Evolutionary conservation across 2,888 invertebrate genomes (phyloP).

Genomic region (Conchocele bisecta): DNA sequence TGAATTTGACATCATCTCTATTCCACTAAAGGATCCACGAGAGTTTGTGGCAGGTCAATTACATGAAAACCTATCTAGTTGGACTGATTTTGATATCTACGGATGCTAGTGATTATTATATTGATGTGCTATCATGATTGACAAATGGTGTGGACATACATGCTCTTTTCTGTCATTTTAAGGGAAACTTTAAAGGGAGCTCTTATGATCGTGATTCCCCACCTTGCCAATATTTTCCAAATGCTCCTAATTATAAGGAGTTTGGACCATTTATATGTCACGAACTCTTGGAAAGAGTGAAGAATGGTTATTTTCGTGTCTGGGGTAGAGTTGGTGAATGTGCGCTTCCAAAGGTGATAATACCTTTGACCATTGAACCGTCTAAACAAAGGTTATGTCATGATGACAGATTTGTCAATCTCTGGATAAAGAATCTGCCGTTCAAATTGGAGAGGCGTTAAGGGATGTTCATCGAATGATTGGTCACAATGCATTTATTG

Average conservation of each 20-base stretch:
- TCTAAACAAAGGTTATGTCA: no score
- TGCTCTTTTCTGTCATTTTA: conserved; percentile 27
- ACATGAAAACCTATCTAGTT: neutral
- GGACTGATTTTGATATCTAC: neutral
- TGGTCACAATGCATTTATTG: neutral
- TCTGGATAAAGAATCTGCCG: conserved; percentile 9
- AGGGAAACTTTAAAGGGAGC: conserved; percentile 37
- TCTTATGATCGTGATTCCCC: conserved; percentile 1
- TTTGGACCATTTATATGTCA: no score
- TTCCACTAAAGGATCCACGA: neutral
- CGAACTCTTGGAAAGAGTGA: no score
- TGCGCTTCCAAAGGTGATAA: no score
- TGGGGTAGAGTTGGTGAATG: no score
- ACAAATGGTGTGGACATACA: conserved; percentile 22
- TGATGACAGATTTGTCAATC: no score
- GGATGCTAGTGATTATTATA: neutral
- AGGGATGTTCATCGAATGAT: conserved; percentile 10
- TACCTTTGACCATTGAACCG: no score
- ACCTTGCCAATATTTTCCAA: neutral
- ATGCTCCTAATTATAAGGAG: neutral
- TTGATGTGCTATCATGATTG: conserved; percentile 14
- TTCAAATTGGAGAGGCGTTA: conserved; percentile 12
- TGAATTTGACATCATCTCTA: no score
- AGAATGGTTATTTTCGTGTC: conserved; percentile 4
- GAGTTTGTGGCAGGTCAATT: neutral